Conservation (phyloP, 2,113 vertebrate species). For the Dendrocopos noguchii region DNA sequence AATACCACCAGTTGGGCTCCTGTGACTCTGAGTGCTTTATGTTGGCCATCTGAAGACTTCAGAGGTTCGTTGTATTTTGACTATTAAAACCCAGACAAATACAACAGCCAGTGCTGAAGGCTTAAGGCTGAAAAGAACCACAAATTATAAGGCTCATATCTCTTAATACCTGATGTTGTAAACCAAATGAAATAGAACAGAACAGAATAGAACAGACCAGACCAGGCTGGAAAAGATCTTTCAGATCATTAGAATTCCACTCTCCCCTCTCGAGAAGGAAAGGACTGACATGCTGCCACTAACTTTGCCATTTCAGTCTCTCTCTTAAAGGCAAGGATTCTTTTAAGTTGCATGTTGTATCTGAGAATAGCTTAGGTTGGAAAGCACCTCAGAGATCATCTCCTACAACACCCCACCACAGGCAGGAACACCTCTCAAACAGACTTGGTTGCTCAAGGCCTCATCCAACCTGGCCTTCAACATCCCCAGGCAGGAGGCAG, state of each 20-base stretch:
- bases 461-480: too few species aligned
- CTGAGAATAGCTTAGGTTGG: too few species aligned
- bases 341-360: too few species aligned
- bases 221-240: too few species aligned
- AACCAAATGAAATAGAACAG: neutral
- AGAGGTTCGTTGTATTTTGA: neutral
- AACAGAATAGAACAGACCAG: too few species aligned
- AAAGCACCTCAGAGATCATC: too few species aligned
- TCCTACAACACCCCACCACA: too few species aligned
- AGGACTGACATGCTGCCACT: neutral
- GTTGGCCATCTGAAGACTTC: neutral
- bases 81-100: neutral
- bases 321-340: too few species aligned
- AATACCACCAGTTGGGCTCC: neutral
- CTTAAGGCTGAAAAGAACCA: neutral
- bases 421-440: too few species aligned
- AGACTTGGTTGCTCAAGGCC: too few species aligned
- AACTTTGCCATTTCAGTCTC: neutral
- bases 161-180: neutral
- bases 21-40: neutral
- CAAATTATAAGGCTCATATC: neutral
- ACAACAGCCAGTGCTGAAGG: neutral
- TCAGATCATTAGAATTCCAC: neutral
- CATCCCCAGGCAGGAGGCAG: too few species aligned
- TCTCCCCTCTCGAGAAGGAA: neutral